Evolutionary conservation across 2,888 invertebrate species (phyloP), one percentile per base, ranked within the genome.

Genomic region (Mesodorylaimus sp.): DNA sequence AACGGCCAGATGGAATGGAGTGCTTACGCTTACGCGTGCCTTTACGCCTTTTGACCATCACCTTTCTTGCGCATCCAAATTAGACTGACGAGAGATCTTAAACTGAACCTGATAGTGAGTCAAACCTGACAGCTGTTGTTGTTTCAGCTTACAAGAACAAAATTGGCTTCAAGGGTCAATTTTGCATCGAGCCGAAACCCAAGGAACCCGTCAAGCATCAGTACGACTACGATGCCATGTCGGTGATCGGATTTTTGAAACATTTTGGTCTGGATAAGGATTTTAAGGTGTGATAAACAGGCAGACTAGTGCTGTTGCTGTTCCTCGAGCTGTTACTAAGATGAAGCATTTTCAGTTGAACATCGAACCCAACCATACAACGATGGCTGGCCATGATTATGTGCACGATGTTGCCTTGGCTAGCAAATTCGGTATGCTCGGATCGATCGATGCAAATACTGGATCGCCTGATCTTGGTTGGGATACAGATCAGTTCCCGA

Each of bases 221-320:
- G 54, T 78, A 78, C 60, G 76, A 76, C 66, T 76, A 75, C 68
- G 68, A 78, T 66, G 75, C 76, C 13, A 76, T 75, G 51, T 77
- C 77, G 50, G 76, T 77, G 27, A 65, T 78, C 59, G 76, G 73
- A 50, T 75, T 79, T 57, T 62, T 79, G 57, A 76, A 76, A 61
- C 71, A 72, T 55, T 75, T 73, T 58, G 75, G 73, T 52, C 65
- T 78, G 58, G 77, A 77, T 39, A 70, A 76, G 2, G 72, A 74
- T 59, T 78, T 74, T 58, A 78, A 77, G 65, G 68, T 68, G 53
- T 48, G 45, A 16, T 52, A 3, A 50, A 39, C 36, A 19, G 25
- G 36, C 27, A 13, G 2, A 37, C 36, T 5, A 25, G n/a, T n/a
- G 19, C 3, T 29, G 7, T 42, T 2, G n/a, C n/a, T n/a, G n/a